Evolutionary conservation across 2,888 invertebrate genomes (phyloP).

Genomic region (Acrocyrtus sp.): DNA sequence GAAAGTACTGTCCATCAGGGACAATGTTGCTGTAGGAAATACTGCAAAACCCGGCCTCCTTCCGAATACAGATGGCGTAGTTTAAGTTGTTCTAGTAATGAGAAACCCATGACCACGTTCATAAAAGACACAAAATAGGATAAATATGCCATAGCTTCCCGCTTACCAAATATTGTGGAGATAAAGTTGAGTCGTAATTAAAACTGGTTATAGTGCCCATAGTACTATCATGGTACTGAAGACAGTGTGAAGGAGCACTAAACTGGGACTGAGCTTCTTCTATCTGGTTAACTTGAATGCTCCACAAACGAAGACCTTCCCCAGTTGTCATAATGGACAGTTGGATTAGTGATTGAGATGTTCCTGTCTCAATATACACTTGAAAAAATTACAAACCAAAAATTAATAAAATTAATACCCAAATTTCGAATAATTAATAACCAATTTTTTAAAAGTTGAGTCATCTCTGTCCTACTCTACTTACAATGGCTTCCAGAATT

Average conservation of each 20-base stretch:
- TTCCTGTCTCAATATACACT: constrained; percentile 79
- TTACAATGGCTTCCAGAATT: constrained; percentile 82
- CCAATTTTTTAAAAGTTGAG: neutral
- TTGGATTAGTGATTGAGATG: constrained; percentile 67
- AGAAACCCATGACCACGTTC: constrained; percentile 1
- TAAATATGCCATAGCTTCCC: too few species aligned
- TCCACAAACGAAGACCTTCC: constrained; percentile 58
- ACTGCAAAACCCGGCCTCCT: constrained; percentile 73
- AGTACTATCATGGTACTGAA: constrained; percentile 74
- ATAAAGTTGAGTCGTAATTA: constrained; percentile 71
- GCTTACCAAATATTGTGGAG: constrained; percentile 61
- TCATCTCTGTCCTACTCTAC: constrained; percentile 50
- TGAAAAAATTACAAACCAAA: constrained; percentile 62
- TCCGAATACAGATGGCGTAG: constrained; percentile 78
- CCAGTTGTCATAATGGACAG: constrained; percentile 73
- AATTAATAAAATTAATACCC: constrained; percentile 7
- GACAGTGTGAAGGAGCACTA: constrained; percentile 72
- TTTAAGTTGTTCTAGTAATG: constrained; percentile 77
- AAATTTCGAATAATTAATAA: neutral
- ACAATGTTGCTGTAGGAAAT: constrained; percentile 69
- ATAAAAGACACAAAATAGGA: neutral
- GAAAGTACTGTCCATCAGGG: constrained; percentile 68
- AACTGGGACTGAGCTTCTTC: constrained; percentile 29
- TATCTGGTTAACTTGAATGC: constrained; percentile 68
- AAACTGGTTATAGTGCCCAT: constrained; percentile 76